These are phyloP conservation scores for Lasioglossum baleicum DNA, from an alignment of 1,140 invertebrate genomes.

Conservation along the genomic window DNA sequence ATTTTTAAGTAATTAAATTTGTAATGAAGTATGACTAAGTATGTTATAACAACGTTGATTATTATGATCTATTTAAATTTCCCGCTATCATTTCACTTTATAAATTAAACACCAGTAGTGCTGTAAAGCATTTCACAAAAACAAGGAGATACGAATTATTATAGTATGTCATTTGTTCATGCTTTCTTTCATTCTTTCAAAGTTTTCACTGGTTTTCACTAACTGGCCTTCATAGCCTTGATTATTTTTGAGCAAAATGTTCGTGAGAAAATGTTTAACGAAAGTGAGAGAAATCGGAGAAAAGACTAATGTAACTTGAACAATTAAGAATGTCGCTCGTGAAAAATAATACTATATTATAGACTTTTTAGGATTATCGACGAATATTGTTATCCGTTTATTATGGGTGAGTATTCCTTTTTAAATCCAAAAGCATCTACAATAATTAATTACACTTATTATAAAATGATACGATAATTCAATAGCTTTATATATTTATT, in stretches of 20 bases:
- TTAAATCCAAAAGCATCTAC: slow-evolving; percentile 6
- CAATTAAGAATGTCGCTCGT: background rate
- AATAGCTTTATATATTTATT: background rate
- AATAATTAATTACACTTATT: background rate
- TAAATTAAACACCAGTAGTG: background rate
- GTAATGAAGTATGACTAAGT: too few relatives aligned
- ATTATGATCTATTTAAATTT: background rate
- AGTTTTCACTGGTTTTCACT: background rate
- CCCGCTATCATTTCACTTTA: background rate
- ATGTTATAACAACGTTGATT: too few relatives aligned
- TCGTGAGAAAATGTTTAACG: background rate
- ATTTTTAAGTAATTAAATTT: too few relatives aligned
- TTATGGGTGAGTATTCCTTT: slow-evolving; percentile 1
- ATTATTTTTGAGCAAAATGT: background rate
- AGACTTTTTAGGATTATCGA: background rate
- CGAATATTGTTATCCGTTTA: background rate
- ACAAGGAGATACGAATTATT: background rate
- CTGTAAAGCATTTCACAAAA: background rate
- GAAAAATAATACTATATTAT: background rate
- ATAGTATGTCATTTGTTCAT: background rate
- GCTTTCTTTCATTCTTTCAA: too few relatives aligned
- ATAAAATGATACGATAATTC: background rate
- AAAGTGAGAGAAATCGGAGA: too few relatives aligned
- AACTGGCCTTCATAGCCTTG: too few relatives aligned
- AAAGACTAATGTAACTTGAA: background rate